Evolutionary conservation across 2,113 vertebrate genomes (phyloP), one percentile per base, ranked within the genome.

Genomic region (Scalopus aquaticus): DNA sequence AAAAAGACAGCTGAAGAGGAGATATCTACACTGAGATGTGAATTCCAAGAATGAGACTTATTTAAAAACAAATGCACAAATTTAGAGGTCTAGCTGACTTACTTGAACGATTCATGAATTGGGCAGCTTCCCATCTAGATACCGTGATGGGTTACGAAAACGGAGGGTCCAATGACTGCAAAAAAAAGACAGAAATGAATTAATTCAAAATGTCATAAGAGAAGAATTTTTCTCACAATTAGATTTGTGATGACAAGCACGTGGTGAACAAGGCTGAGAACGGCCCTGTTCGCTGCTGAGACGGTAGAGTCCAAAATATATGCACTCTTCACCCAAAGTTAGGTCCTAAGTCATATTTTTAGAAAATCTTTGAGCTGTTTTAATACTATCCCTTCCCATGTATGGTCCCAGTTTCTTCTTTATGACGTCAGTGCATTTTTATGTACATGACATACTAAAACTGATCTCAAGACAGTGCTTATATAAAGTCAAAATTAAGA

Each of bases 191-290:
- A 74, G 8, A 91, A 88, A 80, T 81, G 17, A 85, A 54, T 89
- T 69, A 51, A 79, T 62, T 44, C 28, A 35, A 94, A 86, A 87
- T 70, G 28, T 83, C 46, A 19, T 51, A 7, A 60, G 15, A 83
- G 7, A 15, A 39, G 69, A 89, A 49, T 70, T 93, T 93, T 92
- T 85, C 60, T 85, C 64, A 69, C 37, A 3, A 2, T 44, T 83
- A 58, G n/a, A 44, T 95, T 79, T 87, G 56, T 95, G 87, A 91
- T 82, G 35, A 5, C 10, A 79, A 86, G 72, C 39, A 96, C 70
- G 89, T 80, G 70, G 83, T 35, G 3, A 12, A 69, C 83, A 91
- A 78, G 4, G 70, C 39, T 73, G 65, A 56, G 60, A 91, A 80
- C 4, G 20, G 24, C 24, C 60, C 1, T 67, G 9, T 32, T 92